Conservation (phyloP, 2,113 vertebrate genomes). For the Coptodon rendalli region DNA sequence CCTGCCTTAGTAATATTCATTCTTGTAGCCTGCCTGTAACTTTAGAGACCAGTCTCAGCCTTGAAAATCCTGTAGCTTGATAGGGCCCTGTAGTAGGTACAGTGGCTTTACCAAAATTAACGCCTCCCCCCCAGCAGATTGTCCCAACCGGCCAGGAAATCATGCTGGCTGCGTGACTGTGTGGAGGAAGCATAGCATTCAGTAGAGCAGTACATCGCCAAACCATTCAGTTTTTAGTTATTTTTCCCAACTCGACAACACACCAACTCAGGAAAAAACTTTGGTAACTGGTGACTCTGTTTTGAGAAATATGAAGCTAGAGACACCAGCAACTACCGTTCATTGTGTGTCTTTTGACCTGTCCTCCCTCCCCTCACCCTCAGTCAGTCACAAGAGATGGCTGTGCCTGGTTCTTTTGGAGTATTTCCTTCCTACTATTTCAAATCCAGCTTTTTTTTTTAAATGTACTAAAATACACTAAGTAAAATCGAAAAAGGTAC, state of each 20-base stretch:
- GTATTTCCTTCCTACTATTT: neutral
- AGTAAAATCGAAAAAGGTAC: neutral
- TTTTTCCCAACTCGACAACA: neutral
- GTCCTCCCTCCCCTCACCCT: accelerated
- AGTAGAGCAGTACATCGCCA: neutral
- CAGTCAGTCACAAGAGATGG: neutral
- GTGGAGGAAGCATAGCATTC: neutral
- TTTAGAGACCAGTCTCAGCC: neutral
- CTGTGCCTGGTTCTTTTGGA: neutral
- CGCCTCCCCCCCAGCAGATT: neutral
- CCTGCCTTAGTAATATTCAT: neutral
- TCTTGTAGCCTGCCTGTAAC: neutral
- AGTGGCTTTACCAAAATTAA: neutral
- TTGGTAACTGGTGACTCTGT: neutral
- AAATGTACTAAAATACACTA: accelerated
- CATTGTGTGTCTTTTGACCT: neutral
- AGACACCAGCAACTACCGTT: neutral
- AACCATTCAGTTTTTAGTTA: neutral
- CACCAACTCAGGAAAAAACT: neutral
- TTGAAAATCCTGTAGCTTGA: neutral
- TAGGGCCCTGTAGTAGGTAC: neutral
- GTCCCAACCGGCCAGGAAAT: neutral
- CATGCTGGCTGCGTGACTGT: accelerated
- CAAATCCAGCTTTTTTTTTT: constrained; percentile 78
- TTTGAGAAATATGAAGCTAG: neutral